phyloP scores from a whole-genome alignment of 2,797 vertebrate species.

The Phaenicophaeus curvirostris region DNA sequence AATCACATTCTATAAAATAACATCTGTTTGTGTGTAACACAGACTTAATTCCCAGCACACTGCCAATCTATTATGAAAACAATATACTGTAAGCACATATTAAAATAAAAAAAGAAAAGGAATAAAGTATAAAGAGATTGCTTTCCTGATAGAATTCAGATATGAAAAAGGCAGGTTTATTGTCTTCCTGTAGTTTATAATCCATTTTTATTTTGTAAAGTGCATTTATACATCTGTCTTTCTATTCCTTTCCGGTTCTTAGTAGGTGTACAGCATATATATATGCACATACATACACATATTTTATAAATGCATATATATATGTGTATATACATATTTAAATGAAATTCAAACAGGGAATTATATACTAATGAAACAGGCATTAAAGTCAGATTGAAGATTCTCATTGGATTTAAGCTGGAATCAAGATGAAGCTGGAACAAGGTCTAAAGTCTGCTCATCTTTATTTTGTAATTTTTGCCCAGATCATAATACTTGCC shows the following conservation, averaged over 20 bases:
- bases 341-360: background rate
- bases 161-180: background rate
- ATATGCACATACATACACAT: background rate
- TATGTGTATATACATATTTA: background rate
- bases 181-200: background rate
- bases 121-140: background rate
- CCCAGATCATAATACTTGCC: background rate
- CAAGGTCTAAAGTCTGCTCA: background rate
- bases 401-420: background rate
- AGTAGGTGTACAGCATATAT: background rate
- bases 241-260: background rate
- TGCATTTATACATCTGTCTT: background rate
- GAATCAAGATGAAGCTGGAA: background rate
- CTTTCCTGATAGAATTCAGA: background rate
- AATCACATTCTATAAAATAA: constrained; percentile 49
- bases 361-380: background rate
- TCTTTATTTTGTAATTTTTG: background rate
- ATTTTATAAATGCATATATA: background rate
- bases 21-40: constrained; percentile 14
- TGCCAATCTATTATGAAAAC: constrained; percentile 20
- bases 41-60: constrained; percentile 13
- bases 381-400: background rate
- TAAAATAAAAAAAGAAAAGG: background rate
- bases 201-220: background rate
- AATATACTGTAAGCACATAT: background rate